Conservation (phyloP, 1,140 invertebrate species). For the Halyomorpha halys region DNA sequence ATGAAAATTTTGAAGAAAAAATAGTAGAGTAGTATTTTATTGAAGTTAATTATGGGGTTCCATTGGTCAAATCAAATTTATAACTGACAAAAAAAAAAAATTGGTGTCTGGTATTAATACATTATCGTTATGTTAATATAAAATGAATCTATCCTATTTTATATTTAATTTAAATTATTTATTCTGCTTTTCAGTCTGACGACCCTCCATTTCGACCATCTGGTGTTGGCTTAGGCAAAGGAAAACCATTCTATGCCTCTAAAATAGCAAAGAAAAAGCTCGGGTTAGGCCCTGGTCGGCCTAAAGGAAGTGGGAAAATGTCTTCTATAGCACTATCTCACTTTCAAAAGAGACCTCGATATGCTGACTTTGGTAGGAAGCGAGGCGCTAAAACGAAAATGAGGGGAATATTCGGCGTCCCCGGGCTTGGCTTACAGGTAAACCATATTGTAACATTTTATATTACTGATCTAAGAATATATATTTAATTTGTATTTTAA, state of each 20-base stretch:
- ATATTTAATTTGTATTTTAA: too few species aligned
- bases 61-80: too few species aligned
- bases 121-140: too few species aligned
- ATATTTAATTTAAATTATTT: too few species aligned
- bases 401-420: conserved; percentile 69
- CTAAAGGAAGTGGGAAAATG: conserved; percentile 38
- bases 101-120: too few species aligned
- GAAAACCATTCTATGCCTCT: conserved; percentile 61
- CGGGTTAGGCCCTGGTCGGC: conserved; percentile 46
- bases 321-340: conserved; percentile 42
- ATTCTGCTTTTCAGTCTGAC: conserved; percentile 36
- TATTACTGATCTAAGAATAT: too few species aligned
- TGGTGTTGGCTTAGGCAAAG: conserved; percentile 54
- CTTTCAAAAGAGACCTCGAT: conserved; percentile 55
- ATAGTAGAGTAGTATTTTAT: too few species aligned
- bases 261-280: conserved; percentile 70
- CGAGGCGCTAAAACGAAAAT: conserved; percentile 74
- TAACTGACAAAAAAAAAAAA: too few species aligned
- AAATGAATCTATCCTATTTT: too few species aligned
- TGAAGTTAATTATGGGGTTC: too few species aligned
- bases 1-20: too few species aligned
- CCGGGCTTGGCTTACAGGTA: conserved; percentile 60
- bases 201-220: conserved; percentile 30
- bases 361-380: conserved; percentile 64
- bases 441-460: too few species aligned